phyloP scores from a whole-genome alignment of 2,797 vertebrate species.

The Oreochromis mossambicus region DNA sequence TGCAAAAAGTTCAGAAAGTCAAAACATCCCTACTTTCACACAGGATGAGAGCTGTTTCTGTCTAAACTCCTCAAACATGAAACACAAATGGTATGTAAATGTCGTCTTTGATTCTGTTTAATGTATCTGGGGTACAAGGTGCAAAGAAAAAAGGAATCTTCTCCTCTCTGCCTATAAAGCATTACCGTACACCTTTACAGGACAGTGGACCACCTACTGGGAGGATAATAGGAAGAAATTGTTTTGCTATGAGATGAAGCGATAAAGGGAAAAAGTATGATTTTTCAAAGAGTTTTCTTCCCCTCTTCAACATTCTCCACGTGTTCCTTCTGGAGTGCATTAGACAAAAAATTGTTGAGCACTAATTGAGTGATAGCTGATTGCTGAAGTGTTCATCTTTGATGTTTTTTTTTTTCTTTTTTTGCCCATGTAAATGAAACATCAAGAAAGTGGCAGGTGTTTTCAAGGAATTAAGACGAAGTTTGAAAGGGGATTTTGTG shows the following conservation, averaged over 20 bases:
- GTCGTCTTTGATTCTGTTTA: conserved; percentile 76
- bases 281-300: conserved; percentile 68
- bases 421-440: conserved; percentile 65
- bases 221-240: conserved; percentile 79
- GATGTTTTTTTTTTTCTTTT: conserved; percentile 45
- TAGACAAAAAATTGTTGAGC: conserved; percentile 51
- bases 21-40: conserved; percentile 56
- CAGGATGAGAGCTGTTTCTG: conserved; percentile 58
- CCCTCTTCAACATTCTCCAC: conserved; percentile 32
- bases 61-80: conserved; percentile 74
- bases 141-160: conserved; percentile 58
- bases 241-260: conserved; percentile 74
- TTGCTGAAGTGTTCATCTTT: conserved; percentile 71
- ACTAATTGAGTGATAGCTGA: conserved; percentile 74
- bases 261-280: conserved; percentile 67
- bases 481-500: conserved; percentile 27
- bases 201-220: conserved; percentile 66
- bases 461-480: conserved; percentile 41
- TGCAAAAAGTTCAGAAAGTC: conserved; percentile 63
- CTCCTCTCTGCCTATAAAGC: conserved; percentile 61
- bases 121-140: conserved; percentile 70
- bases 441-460: conserved; percentile 44
- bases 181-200: conserved; percentile 59
- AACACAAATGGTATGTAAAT: conserved; percentile 78
- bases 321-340: conserved; percentile 44